Evolutionary conservation across 2,888 invertebrate genomes (phyloP).

Genomic region (Dugesia japonica): DNA sequence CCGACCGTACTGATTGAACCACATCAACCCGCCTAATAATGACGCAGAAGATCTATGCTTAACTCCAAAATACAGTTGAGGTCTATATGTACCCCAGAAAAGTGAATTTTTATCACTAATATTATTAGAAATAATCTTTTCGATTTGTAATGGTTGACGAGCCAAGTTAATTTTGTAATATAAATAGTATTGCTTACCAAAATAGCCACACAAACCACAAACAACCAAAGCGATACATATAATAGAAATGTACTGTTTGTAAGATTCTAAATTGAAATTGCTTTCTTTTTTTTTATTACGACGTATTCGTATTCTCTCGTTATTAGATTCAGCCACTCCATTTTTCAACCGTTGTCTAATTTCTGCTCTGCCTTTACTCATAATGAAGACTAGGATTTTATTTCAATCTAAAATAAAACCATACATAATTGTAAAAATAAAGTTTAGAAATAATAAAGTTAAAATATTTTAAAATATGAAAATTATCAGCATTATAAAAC

Average conservation of each 20-base stretch:
- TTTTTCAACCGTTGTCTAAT: constrained; percentile 17
- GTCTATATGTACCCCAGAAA: constrained; percentile 76
- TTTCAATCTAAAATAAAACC: not conserved
- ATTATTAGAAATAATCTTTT: not conserved
- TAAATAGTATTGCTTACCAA: not conserved
- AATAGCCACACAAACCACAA: not conserved
- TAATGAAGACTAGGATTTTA: not conserved
- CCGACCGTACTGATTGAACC: constrained; percentile 59
- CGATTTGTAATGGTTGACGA: constrained; percentile 12
- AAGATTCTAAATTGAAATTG: not conserved
- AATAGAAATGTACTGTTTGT: not conserved
- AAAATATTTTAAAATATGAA: not conserved
- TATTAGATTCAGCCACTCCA: not conserved
- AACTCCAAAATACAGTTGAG: constrained; percentile 51
- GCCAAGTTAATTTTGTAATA: not conserved
- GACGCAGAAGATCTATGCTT: constrained; percentile 75
- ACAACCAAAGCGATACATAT: not conserved
- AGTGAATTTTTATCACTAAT: not conserved
- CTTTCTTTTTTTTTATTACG: not conserved
- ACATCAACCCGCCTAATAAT: constrained; percentile 80
- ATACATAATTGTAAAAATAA: too few relatives aligned
- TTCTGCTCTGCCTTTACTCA: constrained; percentile 28
- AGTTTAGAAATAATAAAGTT: not conserved
- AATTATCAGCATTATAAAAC: not conserved
- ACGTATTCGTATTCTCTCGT: constrained; percentile 8